These are phyloP conservation scores for Gymnoscopelus braueri DNA, from an alignment of 2,797 vertebrate species.

Conservation along the genomic window DNA sequence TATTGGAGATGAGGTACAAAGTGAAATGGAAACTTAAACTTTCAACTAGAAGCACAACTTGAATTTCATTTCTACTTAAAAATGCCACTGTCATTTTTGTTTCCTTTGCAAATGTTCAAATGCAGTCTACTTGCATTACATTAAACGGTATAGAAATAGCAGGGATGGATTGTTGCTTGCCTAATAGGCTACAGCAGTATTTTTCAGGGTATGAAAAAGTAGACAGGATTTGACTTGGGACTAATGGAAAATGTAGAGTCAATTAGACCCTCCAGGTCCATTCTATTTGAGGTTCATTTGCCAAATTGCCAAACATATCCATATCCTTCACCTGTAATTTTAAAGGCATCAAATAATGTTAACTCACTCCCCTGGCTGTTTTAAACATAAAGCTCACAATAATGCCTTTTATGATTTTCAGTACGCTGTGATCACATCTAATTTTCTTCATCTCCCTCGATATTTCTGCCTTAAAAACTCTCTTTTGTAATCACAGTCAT, in stretches of 20 bases:
- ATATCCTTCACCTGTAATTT: slow-evolving; percentile 27
- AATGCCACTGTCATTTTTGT: background rate
- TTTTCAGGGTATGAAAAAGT: too few relatives aligned
- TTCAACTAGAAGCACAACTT: background rate
- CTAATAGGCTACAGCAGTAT: background rate
- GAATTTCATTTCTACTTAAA: background rate
- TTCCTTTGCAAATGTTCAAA: background rate
- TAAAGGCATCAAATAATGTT: slow-evolving; percentile 32
- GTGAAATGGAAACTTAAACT: too few relatives aligned
- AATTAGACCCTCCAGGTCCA: background rate
- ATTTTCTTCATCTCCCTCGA: slow-evolving; percentile 43
- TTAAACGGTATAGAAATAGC: background rate
- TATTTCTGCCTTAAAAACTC: slow-evolving; percentile 77
- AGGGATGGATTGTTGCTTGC: slow-evolving; percentile 5
- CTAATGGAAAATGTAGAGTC: background rate
- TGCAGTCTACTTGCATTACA: background rate
- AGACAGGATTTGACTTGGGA: background rate
- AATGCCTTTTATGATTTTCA: slow-evolving; percentile 55
- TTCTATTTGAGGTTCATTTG: background rate
- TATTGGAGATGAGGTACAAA: too few relatives aligned
- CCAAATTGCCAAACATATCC: slow-evolving; percentile 8
- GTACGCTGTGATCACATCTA: background rate
- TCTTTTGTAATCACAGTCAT: slow-evolving; percentile 56
- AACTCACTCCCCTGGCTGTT: slow-evolving; percentile 15
- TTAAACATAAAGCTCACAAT: slow-evolving; percentile 29